Percentiles rank a stretch among this genome's conserved stretches.
Conservation (phyloP, 2,797 vertebrate species). For the Rallus crepitans region DNA sequence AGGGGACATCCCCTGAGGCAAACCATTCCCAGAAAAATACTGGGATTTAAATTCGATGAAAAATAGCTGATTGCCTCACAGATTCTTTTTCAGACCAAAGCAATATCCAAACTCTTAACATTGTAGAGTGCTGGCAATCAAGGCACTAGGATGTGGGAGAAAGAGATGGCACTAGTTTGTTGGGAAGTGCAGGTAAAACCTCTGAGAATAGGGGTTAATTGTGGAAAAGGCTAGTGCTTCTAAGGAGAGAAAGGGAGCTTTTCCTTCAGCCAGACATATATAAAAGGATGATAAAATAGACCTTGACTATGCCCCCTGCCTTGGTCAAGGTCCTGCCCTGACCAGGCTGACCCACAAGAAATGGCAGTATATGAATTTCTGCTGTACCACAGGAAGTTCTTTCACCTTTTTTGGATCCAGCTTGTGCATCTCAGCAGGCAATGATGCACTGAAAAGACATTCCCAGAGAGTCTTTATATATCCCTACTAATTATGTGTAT, state of each 20-base stretch:
- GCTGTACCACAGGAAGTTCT: not conserved
- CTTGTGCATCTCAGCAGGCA: not conserved
- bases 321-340: not conserved
- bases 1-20: not conserved
- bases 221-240: not conserved
- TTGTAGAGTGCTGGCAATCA: not conserved
- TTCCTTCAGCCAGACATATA: not conserved
- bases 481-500: slow-evolving; percentile 36
- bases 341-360: not conserved
- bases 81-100: not conserved
- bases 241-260: not conserved
- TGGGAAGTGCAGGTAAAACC: not conserved
- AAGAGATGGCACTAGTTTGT: not conserved
- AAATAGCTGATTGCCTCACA: not conserved
- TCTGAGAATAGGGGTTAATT: not conserved
- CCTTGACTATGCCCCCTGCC: not conserved
- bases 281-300: not conserved
- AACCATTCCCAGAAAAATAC: not conserved
- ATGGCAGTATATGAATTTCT: not conserved
- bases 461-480: not conserved
- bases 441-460: not conserved
- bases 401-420: slow-evolving; percentile 1
- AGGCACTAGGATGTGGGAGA: not conserved
- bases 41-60: not conserved
- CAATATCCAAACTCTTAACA: too few species aligned